These are phyloP conservation scores for Circaetus gallicus DNA, from an alignment of 2,113 vertebrate genomes.

Conservation along the genomic window DNA sequence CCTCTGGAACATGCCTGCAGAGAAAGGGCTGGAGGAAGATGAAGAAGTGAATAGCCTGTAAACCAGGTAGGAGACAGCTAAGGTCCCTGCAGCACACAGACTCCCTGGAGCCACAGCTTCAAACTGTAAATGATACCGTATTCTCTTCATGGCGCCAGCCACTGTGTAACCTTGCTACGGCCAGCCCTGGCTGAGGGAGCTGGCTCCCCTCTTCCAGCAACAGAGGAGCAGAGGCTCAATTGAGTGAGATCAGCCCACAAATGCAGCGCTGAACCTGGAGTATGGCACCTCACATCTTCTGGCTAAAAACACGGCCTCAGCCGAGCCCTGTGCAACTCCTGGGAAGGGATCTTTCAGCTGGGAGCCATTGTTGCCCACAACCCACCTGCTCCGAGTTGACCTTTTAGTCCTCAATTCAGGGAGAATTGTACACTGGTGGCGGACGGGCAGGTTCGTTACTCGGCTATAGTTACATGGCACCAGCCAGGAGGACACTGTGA, in stretches of 20 bases:
- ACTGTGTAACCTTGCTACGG: not conserved
- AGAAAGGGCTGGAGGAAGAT: not conserved
- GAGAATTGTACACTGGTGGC: not conserved
- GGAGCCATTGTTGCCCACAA: not conserved
- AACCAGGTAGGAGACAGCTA: slow-evolving; percentile 6
- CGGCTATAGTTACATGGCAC: not conserved
- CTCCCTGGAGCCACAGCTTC: slow-evolving; percentile 37
- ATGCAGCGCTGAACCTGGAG: not conserved
- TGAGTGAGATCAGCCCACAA: not conserved
- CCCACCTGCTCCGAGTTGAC: not conserved
- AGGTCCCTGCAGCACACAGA: slow-evolving; percentile 19
- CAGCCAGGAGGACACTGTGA: not conserved
- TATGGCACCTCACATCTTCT: not conserved
- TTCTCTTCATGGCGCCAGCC: not conserved
- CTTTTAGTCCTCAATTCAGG: not conserved
- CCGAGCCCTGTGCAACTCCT: not conserved
- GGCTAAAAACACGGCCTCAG: not conserved
- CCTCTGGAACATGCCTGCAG: not conserved
- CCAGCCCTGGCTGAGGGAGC: not conserved
- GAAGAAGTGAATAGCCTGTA: not conserved
- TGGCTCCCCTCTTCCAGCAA: not conserved
- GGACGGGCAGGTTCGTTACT: not conserved
- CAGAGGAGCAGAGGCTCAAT: not conserved
- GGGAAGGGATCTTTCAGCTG: not conserved
- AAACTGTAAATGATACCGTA: slow-evolving; percentile 8